phyloP scores from a whole-genome alignment of 2,888 invertebrate genomes.

The Drosophila lutescens region DNA sequence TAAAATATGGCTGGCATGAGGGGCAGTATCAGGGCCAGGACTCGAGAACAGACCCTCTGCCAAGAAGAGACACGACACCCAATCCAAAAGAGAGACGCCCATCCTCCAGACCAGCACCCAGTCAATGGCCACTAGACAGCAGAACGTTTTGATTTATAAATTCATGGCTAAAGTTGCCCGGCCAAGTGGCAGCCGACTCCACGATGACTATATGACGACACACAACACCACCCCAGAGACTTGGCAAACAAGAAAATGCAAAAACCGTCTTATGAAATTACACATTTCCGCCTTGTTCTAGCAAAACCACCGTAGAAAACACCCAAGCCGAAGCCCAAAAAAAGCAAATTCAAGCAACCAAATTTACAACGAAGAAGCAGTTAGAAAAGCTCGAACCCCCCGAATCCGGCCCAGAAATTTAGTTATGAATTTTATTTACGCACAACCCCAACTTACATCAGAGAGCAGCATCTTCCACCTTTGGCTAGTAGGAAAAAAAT shows the following conservation, averaged over 20 bases:
- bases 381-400: background rate
- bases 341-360: slow-evolving; percentile 41
- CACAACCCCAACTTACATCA: slow-evolving; percentile 17
- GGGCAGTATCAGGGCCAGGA: slow-evolving; percentile 2
- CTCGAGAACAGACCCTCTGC: slow-evolving; percentile 24
- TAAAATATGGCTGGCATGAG: slow-evolving; percentile 69
- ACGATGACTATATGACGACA: slow-evolving; percentile 39
- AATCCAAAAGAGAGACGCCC: slow-evolving; percentile 26
- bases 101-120: slow-evolving; percentile 15
- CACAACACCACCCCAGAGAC: slow-evolving; percentile 57
- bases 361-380: slow-evolving; percentile 43
- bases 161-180: slow-evolving; percentile 77
- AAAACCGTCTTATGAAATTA: slow-evolving; percentile 77
- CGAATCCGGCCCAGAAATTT: slow-evolving; percentile 52
- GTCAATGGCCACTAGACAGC: slow-evolving; percentile 66
- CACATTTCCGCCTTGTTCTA: slow-evolving; percentile 78
- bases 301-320: slow-evolving; percentile 59
- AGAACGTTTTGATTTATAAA: slow-evolving; percentile 78
- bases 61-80: slow-evolving; percentile 33
- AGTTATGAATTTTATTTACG: slow-evolving; percentile 57
- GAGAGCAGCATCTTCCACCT: slow-evolving; percentile 40
- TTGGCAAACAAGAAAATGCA: slow-evolving; percentile 65
- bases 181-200: slow-evolving; percentile 70
- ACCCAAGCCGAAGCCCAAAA: slow-evolving; percentile 64
- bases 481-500: slow-evolving; percentile 44